Percentiles rank a stretch among this genome's conserved stretches.
phyloP scores from a whole-genome alignment of 2,797 vertebrate genomes.

The Oophaga sylvatica region DNA sequence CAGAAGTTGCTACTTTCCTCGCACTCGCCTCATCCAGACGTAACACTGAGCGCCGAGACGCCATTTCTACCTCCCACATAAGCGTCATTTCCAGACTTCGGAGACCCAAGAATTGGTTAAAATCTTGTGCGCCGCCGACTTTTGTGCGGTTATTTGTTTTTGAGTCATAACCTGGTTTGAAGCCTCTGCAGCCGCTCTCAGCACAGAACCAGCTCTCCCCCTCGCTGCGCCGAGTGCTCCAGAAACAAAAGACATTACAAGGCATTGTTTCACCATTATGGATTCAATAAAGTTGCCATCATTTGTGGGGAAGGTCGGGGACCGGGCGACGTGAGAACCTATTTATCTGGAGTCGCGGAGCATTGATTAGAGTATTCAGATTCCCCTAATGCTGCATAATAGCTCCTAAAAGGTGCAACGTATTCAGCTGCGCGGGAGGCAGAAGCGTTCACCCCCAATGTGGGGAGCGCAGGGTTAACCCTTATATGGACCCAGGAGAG shows the following conservation, averaged over 20 bases:
- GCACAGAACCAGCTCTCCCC: conserved; percentile 70
- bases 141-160: conserved; percentile 34
- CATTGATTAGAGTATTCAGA: conserved; percentile 75
- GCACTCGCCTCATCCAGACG: background rate
- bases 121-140: background rate
- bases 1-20: background rate
- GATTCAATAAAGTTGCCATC: conserved; percentile 76
- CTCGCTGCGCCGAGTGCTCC: conserved; percentile 65
- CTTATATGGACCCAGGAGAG: background rate
- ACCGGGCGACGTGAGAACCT: conserved; percentile 68
- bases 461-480: conserved; percentile 12
- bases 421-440: conserved; percentile 63
- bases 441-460: conserved; percentile 71
- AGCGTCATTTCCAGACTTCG: background rate
- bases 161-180: conserved; percentile 43
- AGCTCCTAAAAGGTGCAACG: conserved; percentile 71
- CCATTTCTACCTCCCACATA: background rate
- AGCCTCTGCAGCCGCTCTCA: conserved; percentile 4
- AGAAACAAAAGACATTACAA: conserved; percentile 74
- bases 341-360: conserved; percentile 71
- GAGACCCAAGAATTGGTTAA: conserved; percentile 22
- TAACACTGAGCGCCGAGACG: background rate
- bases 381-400: conserved; percentile 67
- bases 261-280: conserved; percentile 76
- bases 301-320: conserved; percentile 70